These are phyloP conservation scores for Picus viridis DNA, from an alignment of 2,797 vertebrate genomes.

Conservation along the genomic window DNA sequence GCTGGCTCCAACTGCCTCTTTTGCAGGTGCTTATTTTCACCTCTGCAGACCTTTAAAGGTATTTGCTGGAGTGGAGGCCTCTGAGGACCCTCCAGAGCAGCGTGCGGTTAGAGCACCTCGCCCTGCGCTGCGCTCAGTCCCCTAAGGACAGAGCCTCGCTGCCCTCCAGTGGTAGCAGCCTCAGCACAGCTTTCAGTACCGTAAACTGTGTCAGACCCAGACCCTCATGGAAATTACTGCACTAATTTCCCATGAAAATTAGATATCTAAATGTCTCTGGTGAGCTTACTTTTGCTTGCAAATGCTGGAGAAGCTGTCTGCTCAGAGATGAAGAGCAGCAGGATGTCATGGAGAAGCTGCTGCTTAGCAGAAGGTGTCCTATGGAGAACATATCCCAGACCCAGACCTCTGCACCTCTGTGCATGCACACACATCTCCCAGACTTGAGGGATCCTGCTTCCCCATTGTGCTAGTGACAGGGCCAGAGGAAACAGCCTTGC, in stretches of 20 bases:
- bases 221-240: accelerated
- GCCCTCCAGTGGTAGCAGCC: conserved; percentile 53
- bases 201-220: accelerated
- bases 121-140: accelerated
- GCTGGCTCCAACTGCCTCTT: background rate
- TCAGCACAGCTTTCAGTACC: background rate
- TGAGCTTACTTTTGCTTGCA: background rate
- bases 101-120: accelerated
- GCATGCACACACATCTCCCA: background rate
- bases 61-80: background rate
- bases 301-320: background rate
- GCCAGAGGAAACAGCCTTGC: background rate
- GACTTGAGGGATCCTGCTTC: background rate
- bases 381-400: background rate
- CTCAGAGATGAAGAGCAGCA: background rate
- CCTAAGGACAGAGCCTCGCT: background rate
- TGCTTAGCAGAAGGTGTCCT: background rate
- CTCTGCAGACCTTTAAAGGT: background rate
- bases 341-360: background rate
- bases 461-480: no score
- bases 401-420: accelerated
- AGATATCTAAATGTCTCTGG: background rate
- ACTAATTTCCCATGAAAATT: background rate
- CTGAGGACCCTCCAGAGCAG: accelerated
- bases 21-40: accelerated